Percentiles rank a stretch among this genome's conserved stretches.
Conservation (phyloP, 2,888 invertebrate species). For the Caenorhabditis sinica region DNA sequence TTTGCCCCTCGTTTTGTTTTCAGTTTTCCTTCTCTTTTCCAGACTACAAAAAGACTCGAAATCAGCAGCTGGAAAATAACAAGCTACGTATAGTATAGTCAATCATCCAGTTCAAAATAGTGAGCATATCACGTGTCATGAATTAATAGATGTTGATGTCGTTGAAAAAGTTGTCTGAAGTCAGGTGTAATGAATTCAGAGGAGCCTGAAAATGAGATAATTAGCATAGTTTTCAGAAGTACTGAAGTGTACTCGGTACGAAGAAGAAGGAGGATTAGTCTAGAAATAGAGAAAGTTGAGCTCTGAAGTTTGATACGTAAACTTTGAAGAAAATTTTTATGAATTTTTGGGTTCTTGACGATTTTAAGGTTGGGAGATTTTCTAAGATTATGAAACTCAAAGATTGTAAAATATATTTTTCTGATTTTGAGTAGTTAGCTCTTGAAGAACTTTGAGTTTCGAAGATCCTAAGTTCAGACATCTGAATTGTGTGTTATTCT, state of each 20-base stretch:
- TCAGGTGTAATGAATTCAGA: slow-evolving; percentile 24
- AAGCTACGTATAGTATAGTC: neutral
- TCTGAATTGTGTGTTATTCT: neutral
- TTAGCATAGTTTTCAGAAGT: neutral
- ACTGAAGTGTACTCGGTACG: neutral
- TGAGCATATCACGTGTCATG: neutral
- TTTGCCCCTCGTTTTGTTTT: slow-evolving; percentile 19
- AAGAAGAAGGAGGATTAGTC: neutral
- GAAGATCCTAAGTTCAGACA: too few species aligned
- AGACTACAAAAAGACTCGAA: slow-evolving; percentile 19
- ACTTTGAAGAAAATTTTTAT: too few species aligned
- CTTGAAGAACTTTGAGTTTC: too few species aligned
- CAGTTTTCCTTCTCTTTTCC: neutral
- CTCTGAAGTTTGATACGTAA: neutral
- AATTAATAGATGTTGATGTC: neutral
- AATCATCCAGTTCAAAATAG: too few species aligned
- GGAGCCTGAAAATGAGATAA: slow-evolving; percentile 12
- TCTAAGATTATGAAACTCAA: neutral
- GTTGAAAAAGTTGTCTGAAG: slow-evolving; percentile 15
- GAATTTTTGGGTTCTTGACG: too few species aligned
- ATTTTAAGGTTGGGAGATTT: neutral
- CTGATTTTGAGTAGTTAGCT: too few species aligned
- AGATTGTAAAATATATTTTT: too few species aligned
- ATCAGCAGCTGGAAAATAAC: slow-evolving; percentile 16
- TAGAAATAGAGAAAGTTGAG: neutral